Conservation (phyloP, 2,888 invertebrate genomes). For the Sceliomorpha sp. region DNA sequence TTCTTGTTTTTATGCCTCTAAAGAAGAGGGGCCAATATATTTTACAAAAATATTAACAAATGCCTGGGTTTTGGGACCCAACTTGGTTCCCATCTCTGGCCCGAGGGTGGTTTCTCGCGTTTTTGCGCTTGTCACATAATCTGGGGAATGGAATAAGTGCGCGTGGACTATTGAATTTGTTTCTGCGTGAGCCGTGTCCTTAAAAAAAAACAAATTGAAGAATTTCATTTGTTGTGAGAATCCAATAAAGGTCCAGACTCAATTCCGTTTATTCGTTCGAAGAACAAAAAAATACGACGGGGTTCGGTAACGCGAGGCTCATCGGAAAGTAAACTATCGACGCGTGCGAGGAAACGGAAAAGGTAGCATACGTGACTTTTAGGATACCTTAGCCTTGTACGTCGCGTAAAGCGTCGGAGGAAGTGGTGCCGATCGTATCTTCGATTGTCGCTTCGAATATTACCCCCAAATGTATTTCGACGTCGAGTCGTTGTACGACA, state of each 20-base stretch:
- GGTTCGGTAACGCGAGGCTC: constrained; percentile 20
- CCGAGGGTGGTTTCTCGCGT: no score
- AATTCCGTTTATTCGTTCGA: constrained; percentile 42
- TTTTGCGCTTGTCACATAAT: no score
- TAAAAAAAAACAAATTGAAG: constrained; percentile 30
- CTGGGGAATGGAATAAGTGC: no score
- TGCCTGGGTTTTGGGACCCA: no score
- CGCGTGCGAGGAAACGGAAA: constrained; percentile 18
- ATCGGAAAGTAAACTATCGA: constrained; percentile 25
- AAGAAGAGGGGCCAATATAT: no score
- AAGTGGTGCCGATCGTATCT: constrained; percentile 9
- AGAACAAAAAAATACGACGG: constrained; percentile 28
- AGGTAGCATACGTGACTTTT: constrained; percentile 24
- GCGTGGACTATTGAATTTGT: no score
- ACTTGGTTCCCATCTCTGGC: constrained; percentile 3
- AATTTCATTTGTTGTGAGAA: constrained; percentile 42
- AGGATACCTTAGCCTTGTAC: not conserved
- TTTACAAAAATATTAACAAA: no score
- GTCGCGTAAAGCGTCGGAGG: constrained; percentile 1
- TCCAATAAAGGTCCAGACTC: constrained; percentile 36
- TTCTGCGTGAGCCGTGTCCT: constrained; percentile 14
- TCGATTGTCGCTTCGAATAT: constrained; percentile 9
- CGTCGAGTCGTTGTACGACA: no score
- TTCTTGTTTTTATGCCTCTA: no score
- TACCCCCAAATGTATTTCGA: constrained; percentile 1